Conservation (phyloP, 1,140 invertebrate genomes). For the Drosophila burlai region DNA sequence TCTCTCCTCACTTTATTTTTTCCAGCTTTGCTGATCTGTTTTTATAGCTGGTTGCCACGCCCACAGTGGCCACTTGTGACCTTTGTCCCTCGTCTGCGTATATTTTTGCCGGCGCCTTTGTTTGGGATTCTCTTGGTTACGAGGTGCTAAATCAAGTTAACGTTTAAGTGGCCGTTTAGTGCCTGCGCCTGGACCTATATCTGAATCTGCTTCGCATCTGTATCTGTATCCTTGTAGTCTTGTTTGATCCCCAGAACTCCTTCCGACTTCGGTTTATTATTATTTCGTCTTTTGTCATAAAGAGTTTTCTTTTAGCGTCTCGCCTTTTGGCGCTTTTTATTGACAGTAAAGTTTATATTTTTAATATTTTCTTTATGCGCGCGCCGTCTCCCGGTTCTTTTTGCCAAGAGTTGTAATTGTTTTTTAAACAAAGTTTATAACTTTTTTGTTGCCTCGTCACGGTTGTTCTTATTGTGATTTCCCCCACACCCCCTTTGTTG, state of each 20-base stretch:
- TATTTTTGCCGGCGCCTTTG: conserved; percentile 14
- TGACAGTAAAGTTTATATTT: conserved; percentile 78
- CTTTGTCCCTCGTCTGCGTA: conserved; percentile 11
- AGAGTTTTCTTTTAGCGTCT: conserved; percentile 70
- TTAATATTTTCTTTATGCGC: conserved; percentile 77
- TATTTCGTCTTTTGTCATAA: conserved; percentile 72
- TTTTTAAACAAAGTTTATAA: conserved; percentile 80
- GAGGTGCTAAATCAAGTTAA: conserved; percentile 83
- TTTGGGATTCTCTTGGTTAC: conserved; percentile 52
- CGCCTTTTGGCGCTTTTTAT: conserved; percentile 72
- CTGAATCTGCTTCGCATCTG: conserved; percentile 16
- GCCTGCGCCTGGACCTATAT: conserved; percentile 54
- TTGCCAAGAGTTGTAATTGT: conserved; percentile 58
- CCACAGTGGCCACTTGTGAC: conserved; percentile 31
- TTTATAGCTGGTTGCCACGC: conserved; percentile 55
- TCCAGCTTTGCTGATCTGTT: conserved; percentile 47
- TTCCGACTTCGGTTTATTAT: conserved; percentile 50
- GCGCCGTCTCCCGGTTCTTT: conserved; percentile 4
- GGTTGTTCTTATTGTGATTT: conserved; percentile 45
- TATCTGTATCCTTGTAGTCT: conserved; percentile 13
- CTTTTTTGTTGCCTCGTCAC: conserved; percentile 60
- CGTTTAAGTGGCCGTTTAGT: conserved; percentile 81
- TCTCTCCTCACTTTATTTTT: conserved; percentile 3
- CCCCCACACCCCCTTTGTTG: conserved; percentile 9
- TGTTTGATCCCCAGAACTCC: conserved; percentile 27